phyloP scores from a whole-genome alignment of 2,888 invertebrate genomes.

The Allolobophora icterica region DNA sequence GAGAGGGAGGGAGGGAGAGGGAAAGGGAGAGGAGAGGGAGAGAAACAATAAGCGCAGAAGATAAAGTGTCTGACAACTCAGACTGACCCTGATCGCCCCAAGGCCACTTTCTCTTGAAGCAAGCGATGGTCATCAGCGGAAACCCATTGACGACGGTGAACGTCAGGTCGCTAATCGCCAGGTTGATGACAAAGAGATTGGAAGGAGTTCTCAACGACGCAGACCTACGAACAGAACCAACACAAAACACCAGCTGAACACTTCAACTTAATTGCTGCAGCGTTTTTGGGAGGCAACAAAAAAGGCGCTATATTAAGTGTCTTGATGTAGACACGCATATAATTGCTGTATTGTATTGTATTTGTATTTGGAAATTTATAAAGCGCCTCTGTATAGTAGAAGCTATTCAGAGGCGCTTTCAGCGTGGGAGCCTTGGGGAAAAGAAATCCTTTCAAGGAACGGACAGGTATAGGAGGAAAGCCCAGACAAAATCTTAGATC shows the following conservation, averaged over 20 bases:
- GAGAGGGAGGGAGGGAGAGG: background rate
- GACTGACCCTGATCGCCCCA: slow-evolving; percentile 44
- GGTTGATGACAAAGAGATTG: slow-evolving; percentile 47
- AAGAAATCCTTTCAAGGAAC: too few relatives aligned
- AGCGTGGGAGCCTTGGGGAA: too few relatives aligned
- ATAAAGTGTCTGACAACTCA: background rate
- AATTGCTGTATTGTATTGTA: too few relatives aligned
- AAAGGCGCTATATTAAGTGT: background rate
- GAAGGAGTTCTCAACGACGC: slow-evolving; percentile 44
- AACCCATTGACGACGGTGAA: slow-evolving; percentile 47
- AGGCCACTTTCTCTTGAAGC: slow-evolving; percentile 43
- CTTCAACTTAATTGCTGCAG: background rate
- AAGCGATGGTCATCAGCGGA: slow-evolving; percentile 47
- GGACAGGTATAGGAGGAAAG: too few relatives aligned
- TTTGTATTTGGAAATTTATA: too few relatives aligned
- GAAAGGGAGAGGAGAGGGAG: background rate
- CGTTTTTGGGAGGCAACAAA: background rate
- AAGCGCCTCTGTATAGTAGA: too few relatives aligned
- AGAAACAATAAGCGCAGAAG: background rate
- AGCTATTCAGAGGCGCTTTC: too few relatives aligned
- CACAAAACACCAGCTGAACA: background rate
- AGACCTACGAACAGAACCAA: slow-evolving; percentile 35
- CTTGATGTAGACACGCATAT: background rate
- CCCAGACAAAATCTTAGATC: too few relatives aligned
- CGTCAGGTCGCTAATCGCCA: slow-evolving; percentile 45